A percentile compares a stretch with the other conserved stretches of the same genome.
Evolutionary conservation across 1,140 invertebrate species (phyloP).

Genomic region (Orussus abietinus): DNA sequence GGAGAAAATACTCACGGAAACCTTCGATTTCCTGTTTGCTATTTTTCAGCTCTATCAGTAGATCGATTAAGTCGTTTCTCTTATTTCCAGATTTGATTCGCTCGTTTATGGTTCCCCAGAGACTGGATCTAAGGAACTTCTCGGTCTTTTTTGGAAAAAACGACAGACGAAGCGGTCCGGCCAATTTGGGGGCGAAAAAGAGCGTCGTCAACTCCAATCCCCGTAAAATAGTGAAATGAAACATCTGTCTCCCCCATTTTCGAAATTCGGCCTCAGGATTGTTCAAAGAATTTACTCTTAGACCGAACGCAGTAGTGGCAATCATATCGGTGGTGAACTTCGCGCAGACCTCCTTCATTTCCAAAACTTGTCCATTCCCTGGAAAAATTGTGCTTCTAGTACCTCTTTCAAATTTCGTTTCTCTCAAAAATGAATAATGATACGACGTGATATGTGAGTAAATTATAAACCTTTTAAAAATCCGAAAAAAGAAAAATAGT

Average conservation of each 20-base stretch:
- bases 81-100: slow-evolving; percentile 33
- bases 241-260: slow-evolving; percentile 38
- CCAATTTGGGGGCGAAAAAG: slow-evolving; percentile 23
- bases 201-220: slow-evolving; percentile 24
- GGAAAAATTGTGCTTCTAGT: too few relatives aligned
- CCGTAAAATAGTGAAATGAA: slow-evolving; percentile 47
- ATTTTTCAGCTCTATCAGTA: slow-evolving; percentile 54
- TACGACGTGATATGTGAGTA: too few relatives aligned
- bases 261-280: slow-evolving; percentile 36
- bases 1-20: slow-evolving; percentile 11
- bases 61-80: slow-evolving; percentile 57
- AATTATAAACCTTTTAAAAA: too few relatives aligned
- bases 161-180: slow-evolving; percentile 22
- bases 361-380: slow-evolving; percentile 26
- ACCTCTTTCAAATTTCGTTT: too few relatives aligned
- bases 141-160: slow-evolving; percentile 22
- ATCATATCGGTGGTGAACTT: slow-evolving; percentile 53
- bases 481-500: too few relatives aligned
- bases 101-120: slow-evolving; percentile 29
- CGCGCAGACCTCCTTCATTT: slow-evolving; percentile 42
- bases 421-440: too few relatives aligned
- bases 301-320: slow-evolving; percentile 48
- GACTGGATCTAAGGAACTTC: slow-evolving; percentile 30
- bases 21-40: slow-evolving; percentile 38
- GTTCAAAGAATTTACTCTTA: slow-evolving; percentile 46